A percentile compares a stretch with the other conserved stretches of the same genome.
phyloP scores from a whole-genome alignment of 2,888 invertebrate genomes.

The Chaitophorus viminalis region DNA sequence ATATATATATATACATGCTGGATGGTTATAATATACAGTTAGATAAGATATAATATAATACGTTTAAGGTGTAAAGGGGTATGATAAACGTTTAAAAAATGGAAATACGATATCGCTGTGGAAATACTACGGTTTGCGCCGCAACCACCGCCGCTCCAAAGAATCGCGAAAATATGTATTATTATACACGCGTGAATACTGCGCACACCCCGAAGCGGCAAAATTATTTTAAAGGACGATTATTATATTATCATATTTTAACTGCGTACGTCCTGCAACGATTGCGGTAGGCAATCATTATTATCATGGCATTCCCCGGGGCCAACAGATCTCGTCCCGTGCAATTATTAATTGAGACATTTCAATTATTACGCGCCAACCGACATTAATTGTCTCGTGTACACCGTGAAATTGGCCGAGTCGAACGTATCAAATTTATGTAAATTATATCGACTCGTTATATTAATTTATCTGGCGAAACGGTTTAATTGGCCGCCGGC shows the following conservation, averaged over 20 bases:
- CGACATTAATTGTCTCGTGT: slow-evolving; percentile 43
- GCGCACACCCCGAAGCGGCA: neutral
- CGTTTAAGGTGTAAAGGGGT: too few relatives aligned
- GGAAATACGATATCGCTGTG: neutral
- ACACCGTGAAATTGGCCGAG: slow-evolving; percentile 39
- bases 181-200: neutral
- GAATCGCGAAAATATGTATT: neutral
- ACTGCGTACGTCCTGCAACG: neutral
- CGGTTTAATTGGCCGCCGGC: slow-evolving; percentile 28
- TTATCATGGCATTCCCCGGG: neutral
- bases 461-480: slow-evolving; percentile 33
- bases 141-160: too few relatives aligned
- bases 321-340: neutral
- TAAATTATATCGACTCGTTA: slow-evolving; percentile 43
- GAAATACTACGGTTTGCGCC: neutral
- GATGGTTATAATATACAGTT: too few relatives aligned
- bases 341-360: slow-evolving; percentile 46
- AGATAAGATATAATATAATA: too few relatives aligned
- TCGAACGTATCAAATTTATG: slow-evolving; percentile 41
- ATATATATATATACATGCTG: too few relatives aligned
- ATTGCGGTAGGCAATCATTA: neutral
- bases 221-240: neutral
- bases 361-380: slow-evolving; percentile 32
- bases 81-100: too few relatives aligned
- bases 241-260: neutral